Percentiles rank a stretch among this genome's conserved stretches.
Conservation (phyloP, 2,888 invertebrate species). For the Spodoptera littoralis region DNA sequence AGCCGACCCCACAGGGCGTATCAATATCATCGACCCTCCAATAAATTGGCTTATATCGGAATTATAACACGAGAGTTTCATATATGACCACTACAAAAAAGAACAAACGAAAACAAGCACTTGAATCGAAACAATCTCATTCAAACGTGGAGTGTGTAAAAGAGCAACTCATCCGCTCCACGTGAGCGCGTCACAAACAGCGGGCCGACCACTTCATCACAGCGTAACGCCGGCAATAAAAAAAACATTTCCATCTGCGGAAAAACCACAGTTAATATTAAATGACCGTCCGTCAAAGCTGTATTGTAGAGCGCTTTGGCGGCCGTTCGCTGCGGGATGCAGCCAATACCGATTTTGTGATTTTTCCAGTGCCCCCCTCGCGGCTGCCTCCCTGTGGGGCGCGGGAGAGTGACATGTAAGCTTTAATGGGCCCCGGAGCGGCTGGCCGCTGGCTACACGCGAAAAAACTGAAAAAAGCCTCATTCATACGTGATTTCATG, state of each 20-base stretch:
- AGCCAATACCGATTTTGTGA: slow-evolving; percentile 87
- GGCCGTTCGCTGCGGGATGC: slow-evolving; percentile 77
- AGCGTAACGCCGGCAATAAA: slow-evolving; percentile 82
- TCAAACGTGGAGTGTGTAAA: slow-evolving; percentile 78
- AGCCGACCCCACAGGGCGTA: slow-evolving; percentile 26
- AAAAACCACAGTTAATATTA: slow-evolving; percentile 89
- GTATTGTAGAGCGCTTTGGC: slow-evolving; percentile 82
- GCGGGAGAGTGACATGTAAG: slow-evolving; percentile 86
- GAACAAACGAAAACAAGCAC: slow-evolving; percentile 67
- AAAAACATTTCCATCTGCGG: slow-evolving; percentile 88
- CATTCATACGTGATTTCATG: slow-evolving; percentile 89
- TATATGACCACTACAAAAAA: slow-evolving; percentile 40
- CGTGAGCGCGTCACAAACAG: slow-evolving; percentile 86
- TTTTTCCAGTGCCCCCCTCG: slow-evolving; percentile 73
- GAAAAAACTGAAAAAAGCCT: slow-evolving; percentile 87
- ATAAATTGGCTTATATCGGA: slow-evolving; percentile 52
- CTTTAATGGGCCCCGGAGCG: slow-evolving; percentile 86
- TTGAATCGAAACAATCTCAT: slow-evolving; percentile 75
- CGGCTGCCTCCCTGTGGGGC: slow-evolving; percentile 60
- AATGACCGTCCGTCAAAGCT: slow-evolving; percentile 88
- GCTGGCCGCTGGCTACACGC: slow-evolving; percentile 83
- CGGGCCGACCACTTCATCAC: slow-evolving; percentile 86
- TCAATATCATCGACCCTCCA: slow-evolving; percentile 38
- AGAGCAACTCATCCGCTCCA: slow-evolving; percentile 81
- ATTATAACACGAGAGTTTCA: slow-evolving; percentile 43